Base-by-base conservation (phyloP, 2,888 invertebrate species). In the Amiota mariae region DNA sequence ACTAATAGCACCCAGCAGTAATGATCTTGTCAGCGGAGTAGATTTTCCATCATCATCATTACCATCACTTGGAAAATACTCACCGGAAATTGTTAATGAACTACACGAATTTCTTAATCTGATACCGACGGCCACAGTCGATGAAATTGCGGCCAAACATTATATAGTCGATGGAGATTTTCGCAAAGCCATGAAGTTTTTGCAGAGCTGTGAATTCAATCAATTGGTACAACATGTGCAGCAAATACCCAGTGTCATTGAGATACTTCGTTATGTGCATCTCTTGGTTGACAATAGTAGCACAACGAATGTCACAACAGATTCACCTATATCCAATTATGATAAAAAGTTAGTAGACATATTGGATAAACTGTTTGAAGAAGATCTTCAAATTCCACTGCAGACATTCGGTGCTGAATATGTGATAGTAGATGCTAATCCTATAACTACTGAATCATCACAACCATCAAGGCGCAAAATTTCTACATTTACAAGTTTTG, bases 71-170 rank as follows among this genome's bases (percentile, higher is more conserved):
- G 36, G 8, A 36, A 36, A 36, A 36, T 36, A 36, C 54, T 86
- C 87, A 1, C 87, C 87, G 3, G 87, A 87, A 74, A 79, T 88
- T 73, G 49, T 86, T 12, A 74, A 78, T 10, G 88, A 88, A 72
- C 66, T 87, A 10, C 79, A 77, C 12, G 87, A 86, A 57, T 88
- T 88, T 71, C 20, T 78, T 0, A 63, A 79, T 20, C 80, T 88
- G 9, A 88, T 88, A 72, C 86, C 87, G 18, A 46, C 24, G 1
- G 70, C 74, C 0, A 79, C 71, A 12, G 61, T 88, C 24, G 88
- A 85, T 54, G 87, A 80, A 71, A 49, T 87, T 10, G 77, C 81
- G 24, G 85, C 87, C 46, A 73, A 87, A 73, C 86, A 88, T 73
- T 80, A 81, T 80, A 11, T 87, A 20, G 64, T 81, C 20, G 87